Percentiles rank a stretch among this genome's conserved stretches.
phyloP scores from a whole-genome alignment of 2,113 vertebrate genomes.

The Pachycephala philippinensis region DNA sequence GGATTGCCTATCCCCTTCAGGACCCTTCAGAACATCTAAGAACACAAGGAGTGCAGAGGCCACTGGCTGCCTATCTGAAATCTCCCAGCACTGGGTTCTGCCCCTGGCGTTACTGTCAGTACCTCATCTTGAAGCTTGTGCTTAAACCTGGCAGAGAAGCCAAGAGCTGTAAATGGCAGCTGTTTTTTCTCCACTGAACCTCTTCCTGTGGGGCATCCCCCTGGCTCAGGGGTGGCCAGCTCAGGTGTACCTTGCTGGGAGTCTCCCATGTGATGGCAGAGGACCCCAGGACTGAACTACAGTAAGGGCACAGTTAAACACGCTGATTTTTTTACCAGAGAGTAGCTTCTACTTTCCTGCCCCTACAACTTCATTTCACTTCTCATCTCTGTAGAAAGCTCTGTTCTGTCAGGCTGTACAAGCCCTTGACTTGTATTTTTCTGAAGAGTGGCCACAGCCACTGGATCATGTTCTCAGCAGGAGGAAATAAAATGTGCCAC shows the following conservation, averaged over 20 bases:
- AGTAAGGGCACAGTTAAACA: not conserved
- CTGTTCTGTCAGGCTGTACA: not conserved
- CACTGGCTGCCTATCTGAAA: not conserved
- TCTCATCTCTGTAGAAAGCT: not conserved
- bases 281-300: not conserved
- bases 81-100: not conserved
- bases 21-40: not conserved
- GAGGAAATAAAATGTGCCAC: not conserved
- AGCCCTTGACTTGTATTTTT: not conserved
- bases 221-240: not conserved
- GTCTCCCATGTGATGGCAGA: not conserved
- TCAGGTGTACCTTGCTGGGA: not conserved
- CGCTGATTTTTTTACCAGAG: accelerated
- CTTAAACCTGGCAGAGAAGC: not conserved
- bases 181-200: not conserved
- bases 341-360: not conserved
- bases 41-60: not conserved
- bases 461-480: not conserved
- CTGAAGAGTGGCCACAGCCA: not conserved
- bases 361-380: not conserved
- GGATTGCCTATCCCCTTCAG: not conserved
- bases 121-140: not conserved
- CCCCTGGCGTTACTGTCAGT: too few species aligned
- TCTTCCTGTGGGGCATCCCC: accelerated
- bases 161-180: not conserved